Evolutionary conservation across 2,113 vertebrate genomes (phyloP).

Genomic region (Xenus cinereus): DNA sequence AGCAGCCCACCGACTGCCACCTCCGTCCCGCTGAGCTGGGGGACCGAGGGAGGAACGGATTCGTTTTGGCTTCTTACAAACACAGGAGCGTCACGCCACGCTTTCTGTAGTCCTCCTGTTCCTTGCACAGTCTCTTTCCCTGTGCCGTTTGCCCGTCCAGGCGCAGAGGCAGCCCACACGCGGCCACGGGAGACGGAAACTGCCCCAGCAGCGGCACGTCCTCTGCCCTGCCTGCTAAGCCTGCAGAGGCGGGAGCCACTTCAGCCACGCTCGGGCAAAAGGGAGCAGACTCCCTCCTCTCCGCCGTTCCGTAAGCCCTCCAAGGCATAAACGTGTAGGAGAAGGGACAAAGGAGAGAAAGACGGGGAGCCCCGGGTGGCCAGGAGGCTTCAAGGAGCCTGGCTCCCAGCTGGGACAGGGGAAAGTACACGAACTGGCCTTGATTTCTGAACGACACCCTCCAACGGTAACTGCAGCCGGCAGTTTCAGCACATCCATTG

Average conservation of each 20-base stretch:
- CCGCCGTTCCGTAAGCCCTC: not conserved
- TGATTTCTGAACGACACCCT: constrained; percentile 9
- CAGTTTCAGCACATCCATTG: constrained; percentile 49
- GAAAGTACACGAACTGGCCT: constrained; percentile 28
- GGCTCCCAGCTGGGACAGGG: constrained; percentile 7
- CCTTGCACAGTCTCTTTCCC: not conserved
- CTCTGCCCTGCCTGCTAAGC: not conserved
- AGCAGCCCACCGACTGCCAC: not conserved
- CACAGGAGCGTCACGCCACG: not conserved
- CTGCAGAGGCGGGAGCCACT: not conserved
- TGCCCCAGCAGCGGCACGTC: not conserved
- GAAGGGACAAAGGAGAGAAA: not conserved
- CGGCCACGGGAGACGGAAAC: not conserved
- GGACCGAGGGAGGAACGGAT: not conserved
- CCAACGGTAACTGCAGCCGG: not conserved
- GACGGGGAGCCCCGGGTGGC: not conserved
- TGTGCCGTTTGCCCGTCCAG: not conserved
- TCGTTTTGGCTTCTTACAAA: not conserved
- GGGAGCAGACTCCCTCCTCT: not conserved
- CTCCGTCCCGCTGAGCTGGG: not conserved
- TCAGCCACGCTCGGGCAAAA: not conserved
- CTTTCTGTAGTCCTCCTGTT: not conserved
- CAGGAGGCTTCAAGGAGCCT: not conserved
- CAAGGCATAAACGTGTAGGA: not conserved
- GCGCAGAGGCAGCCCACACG: not conserved